phyloP scores from a whole-genome alignment of 92 coral and sea anemone species.

The Phymanthus crucifer region DNA sequence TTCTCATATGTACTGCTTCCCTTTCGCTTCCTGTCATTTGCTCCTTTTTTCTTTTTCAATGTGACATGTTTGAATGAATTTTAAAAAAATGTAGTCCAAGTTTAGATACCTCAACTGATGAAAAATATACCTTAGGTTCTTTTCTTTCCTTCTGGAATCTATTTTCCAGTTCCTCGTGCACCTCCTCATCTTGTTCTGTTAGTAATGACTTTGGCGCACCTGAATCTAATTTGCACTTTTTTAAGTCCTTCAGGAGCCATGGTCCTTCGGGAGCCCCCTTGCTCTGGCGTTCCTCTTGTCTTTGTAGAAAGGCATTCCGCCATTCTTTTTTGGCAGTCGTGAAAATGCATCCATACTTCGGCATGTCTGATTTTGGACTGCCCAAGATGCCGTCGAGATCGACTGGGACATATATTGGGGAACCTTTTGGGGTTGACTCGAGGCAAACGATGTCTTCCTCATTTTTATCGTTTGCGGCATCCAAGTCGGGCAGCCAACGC shows the following conservation, averaged over 20 bases:
- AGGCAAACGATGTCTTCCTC: neutral
- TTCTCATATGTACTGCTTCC: too few species aligned
- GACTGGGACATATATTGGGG: too few species aligned
- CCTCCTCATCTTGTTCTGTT: neutral
- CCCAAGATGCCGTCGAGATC: too few species aligned
- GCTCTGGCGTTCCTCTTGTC: neutral
- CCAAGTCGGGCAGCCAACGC: neutral
- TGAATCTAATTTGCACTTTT: neutral
- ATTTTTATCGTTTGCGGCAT: too few species aligned
- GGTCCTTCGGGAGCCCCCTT: neutral
- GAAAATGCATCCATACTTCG: neutral
- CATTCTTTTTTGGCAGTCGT: neutral
- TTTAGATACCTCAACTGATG: too few species aligned
- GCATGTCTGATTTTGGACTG: too few species aligned
- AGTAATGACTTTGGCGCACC: neutral
- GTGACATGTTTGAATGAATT: too few species aligned
- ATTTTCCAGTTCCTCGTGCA: neutral
- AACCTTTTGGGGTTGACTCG: neutral
- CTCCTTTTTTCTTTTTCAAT: too few species aligned
- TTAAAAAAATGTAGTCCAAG: too few species aligned
- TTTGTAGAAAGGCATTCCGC: neutral
- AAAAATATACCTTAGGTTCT: neutral
- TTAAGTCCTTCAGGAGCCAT: slow-evolving; percentile 6
- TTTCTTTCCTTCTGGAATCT: neutral
- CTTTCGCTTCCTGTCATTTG: too few species aligned